phyloP scores from a whole-genome alignment of 2,797 vertebrate species.

The Pantherophis vulpinus region DNA sequence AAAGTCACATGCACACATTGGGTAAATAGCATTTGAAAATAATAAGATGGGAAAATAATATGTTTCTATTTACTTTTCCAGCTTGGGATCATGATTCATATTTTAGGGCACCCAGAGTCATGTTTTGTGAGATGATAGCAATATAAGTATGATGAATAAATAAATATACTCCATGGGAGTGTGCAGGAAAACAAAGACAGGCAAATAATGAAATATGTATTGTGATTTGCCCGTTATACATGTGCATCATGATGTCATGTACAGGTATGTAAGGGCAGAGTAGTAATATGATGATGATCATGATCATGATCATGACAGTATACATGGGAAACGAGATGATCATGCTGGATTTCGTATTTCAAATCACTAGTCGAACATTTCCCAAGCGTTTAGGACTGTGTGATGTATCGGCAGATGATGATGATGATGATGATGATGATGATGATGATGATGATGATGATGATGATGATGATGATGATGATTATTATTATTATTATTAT shows the following conservation, averaged over 20 bases:
- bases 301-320: no score
- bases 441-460: neutral
- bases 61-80: neutral
- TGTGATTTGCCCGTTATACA: neutral
- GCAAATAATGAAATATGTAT: neutral
- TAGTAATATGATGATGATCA: no score
- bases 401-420: no score
- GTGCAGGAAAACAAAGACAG: neutral
- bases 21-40: neutral
- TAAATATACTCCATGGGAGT: neutral
- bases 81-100: neutral
- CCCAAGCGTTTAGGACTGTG: no score
- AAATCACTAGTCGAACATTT: no score
- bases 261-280: neutral
- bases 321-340: no score
- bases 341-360: no score
- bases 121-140: neutral
- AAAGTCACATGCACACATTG: neutral
- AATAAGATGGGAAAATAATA: neutral
- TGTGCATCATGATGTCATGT: neutral
- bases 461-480: no score
- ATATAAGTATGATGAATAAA: neutral
- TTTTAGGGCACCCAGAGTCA: neutral
- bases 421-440: no score
- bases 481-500: neutral